A percentile compares a stretch with the other conserved stretches of the same genome.
phyloP scores from a whole-genome alignment of 2,113 vertebrate genomes.

The Onychostoma macrolepis region DNA sequence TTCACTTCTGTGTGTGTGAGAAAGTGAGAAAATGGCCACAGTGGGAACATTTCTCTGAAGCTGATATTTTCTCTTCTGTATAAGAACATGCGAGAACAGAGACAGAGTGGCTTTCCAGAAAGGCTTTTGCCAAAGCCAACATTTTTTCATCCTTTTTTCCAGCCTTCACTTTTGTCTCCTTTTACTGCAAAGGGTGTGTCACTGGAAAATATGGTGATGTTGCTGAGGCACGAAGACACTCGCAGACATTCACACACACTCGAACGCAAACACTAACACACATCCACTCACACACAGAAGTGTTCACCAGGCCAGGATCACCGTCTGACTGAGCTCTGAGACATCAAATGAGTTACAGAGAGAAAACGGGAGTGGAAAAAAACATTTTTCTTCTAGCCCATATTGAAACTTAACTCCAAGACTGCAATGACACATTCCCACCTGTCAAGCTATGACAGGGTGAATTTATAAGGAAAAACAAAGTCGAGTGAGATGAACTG shows the following conservation, averaged over 20 bases:
- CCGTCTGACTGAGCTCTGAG: constrained; percentile 70
- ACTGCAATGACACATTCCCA: constrained; percentile 68
- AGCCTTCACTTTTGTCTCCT: constrained; percentile 53
- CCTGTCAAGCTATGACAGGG: constrained; percentile 50
- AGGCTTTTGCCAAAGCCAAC: constrained; percentile 40
- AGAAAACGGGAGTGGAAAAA: constrained; percentile 65
- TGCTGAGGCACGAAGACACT: constrained; percentile 39
- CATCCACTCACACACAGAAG: constrained; percentile 6
- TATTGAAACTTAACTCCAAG: constrained; percentile 71
- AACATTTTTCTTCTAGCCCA: constrained; percentile 61
- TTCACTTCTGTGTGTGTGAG: not conserved
- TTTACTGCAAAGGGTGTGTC: constrained; percentile 46
- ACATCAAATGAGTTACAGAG: constrained; percentile 65
- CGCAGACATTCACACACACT: constrained; percentile 33
- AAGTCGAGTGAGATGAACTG: not conserved
- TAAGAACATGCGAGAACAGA: constrained; percentile 44
- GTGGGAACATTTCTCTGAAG: constrained; percentile 33
- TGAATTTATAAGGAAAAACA: constrained; percentile 9
- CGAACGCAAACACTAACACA: constrained; percentile 36
- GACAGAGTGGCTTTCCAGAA: constrained; percentile 46
- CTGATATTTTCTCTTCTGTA: constrained; percentile 34
- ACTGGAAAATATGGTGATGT: constrained; percentile 49
- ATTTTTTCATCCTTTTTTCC: constrained; percentile 44
- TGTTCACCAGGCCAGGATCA: constrained; percentile 24
- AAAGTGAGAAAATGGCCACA: not conserved